These are phyloP conservation scores for Stenodema calcarata DNA, from an alignment of 2,888 invertebrate species.

Conservation along the genomic window DNA sequence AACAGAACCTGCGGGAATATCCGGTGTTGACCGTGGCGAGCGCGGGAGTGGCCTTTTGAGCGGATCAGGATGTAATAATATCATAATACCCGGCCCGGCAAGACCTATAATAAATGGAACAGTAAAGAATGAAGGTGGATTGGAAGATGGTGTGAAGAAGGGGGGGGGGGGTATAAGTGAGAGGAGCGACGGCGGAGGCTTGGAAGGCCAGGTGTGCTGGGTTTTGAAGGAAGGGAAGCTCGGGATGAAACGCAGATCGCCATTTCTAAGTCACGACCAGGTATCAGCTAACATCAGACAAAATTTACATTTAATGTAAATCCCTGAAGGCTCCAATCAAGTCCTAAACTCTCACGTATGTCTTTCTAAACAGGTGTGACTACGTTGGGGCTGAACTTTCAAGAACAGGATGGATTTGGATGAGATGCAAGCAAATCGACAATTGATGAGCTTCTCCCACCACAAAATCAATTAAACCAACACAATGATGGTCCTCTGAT, in stretches of 20 bases:
- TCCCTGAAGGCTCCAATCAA: no score
- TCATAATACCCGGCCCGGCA: conserved; percentile 9
- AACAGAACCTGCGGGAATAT: not conserved
- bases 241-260: not conserved
- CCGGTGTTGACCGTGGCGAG: conserved; percentile 4
- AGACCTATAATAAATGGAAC: conserved; percentile 34
- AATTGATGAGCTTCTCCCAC: no score
- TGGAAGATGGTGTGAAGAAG: not conserved
- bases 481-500: no score
- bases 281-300: not conserved
- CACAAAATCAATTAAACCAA: no score
- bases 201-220: conserved; percentile 16
- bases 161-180: not conserved
- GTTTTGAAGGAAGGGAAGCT: not conserved
- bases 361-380: no score
- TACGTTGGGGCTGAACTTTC: no score
- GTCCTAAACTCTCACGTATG: no score
- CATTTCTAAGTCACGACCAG: not conserved
- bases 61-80: conserved; percentile 32
- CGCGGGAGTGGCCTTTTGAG: conserved; percentile 8
- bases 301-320: no score
- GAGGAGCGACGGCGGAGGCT: not conserved
- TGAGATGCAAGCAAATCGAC: no score
- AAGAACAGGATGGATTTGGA: no score
- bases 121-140: conserved; percentile 13